These are phyloP conservation scores for Cherax destructor DNA, from an alignment of 1,140 invertebrate species.

Conservation along the genomic window DNA sequence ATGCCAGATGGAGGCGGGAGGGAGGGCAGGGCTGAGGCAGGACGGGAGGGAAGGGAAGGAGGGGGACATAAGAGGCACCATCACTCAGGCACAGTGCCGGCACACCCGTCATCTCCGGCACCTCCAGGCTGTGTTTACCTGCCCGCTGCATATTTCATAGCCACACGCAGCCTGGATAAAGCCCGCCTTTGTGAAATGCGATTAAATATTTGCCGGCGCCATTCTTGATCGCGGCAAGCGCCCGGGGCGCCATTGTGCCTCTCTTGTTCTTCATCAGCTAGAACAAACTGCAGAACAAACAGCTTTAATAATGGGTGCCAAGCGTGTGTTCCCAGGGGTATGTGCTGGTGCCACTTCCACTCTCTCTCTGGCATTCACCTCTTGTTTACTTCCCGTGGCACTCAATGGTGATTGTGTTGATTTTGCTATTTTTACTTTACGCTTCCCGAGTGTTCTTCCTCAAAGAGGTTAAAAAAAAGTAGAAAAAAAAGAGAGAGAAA, in stretches of 20 bases:
- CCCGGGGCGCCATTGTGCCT: constrained; percentile 56
- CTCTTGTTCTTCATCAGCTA: constrained; percentile 68
- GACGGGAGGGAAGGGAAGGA: not conserved
- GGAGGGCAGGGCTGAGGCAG: not conserved
- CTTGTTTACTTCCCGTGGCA: constrained; percentile 44
- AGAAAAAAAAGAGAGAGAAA: too few species aligned
- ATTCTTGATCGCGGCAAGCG: constrained; percentile 69
- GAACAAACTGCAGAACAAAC: constrained; percentile 66
- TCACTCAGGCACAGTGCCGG: not conserved
- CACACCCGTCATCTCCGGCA: constrained; percentile 3
- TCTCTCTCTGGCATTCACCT: constrained; percentile 48
- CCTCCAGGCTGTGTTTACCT: constrained; percentile 39
- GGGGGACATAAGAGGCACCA: not conserved
- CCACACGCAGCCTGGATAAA: constrained; percentile 62
- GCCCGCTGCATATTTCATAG: constrained; percentile 57
- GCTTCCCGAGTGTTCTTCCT: constrained; percentile 53
- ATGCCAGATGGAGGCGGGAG: not conserved
- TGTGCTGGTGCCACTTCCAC: constrained; percentile 60
- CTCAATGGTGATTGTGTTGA: constrained; percentile 55
- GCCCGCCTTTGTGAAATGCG: constrained; percentile 64
- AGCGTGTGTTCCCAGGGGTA: constrained; percentile 51
- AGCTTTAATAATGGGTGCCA: constrained; percentile 63
- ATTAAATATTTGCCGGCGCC: constrained; percentile 65
- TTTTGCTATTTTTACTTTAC: constrained; percentile 63
- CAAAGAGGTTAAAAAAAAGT: not conserved